Percentiles rank a stretch among this genome's conserved stretches.
Conservation (phyloP, 2,888 invertebrate genomes). For the Napeogenes inachia region DNA sequence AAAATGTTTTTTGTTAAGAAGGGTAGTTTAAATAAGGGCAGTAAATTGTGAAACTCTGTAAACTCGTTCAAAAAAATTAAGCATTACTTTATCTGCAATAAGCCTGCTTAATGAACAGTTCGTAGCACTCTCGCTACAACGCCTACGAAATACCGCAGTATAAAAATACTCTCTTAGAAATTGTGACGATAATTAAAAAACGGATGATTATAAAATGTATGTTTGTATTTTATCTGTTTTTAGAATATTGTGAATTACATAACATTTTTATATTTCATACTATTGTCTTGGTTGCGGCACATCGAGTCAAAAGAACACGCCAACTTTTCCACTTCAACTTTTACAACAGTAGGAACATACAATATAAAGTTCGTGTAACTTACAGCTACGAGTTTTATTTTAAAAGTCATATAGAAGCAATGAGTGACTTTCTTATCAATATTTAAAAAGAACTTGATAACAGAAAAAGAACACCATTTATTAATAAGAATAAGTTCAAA, state of each 20-base stretch:
- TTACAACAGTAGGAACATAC: conserved; percentile 14
- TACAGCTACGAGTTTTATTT: conserved; percentile 9
- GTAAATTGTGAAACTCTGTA: background rate
- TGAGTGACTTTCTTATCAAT: no score
- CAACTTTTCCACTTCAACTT: conserved; percentile 28
- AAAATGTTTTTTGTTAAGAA: no score
- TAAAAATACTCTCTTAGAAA: background rate
- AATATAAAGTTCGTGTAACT: conserved; percentile 15
- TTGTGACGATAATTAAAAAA: no score
- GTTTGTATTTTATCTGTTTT: no score
- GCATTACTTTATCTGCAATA: background rate
- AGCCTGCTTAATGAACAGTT: background rate
- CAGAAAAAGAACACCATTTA: no score
- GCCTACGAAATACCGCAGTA: background rate
- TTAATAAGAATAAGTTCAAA: no score
- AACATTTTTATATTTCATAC: no score
- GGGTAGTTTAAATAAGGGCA: no score
- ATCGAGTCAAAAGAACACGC: conserved; percentile 4
- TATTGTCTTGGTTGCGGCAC: no score
- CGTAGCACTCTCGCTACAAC: conserved; percentile 4
- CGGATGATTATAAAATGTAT: no score
- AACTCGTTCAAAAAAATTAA: background rate
- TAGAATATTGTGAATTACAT: no score
- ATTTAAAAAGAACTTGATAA: no score
- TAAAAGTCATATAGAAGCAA: background rate